These are phyloP conservation scores for Drosophila lutescens DNA, from an alignment of 2,888 invertebrate genomes.

Conservation along the genomic window DNA sequence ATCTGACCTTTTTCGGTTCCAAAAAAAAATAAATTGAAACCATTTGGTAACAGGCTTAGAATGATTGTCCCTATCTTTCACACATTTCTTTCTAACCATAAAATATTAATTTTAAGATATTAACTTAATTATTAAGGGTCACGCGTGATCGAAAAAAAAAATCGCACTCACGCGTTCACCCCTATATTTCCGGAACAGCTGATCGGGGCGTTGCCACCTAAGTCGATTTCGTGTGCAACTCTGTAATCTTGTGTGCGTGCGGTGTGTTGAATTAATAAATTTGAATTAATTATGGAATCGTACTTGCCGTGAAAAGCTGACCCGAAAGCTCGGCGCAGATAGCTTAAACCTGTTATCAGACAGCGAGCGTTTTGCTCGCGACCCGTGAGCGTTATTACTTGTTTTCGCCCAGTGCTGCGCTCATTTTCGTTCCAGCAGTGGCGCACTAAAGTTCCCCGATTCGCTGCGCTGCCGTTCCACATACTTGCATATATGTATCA, in stretches of 20 bases:
- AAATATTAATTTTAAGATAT: too few species aligned
- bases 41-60: too few species aligned
- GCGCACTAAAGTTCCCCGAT: slow-evolving; percentile 38
- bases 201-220: slow-evolving; percentile 15
- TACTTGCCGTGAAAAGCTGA: slow-evolving; percentile 22
- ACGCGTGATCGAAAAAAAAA: neutral
- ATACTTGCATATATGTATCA: slow-evolving; percentile 11
- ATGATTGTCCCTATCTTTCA: too few species aligned
- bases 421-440: slow-evolving; percentile 54
- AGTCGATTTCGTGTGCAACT: neutral
- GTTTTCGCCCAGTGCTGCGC: slow-evolving; percentile 25
- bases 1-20: neutral
- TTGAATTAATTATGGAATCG: slow-evolving; percentile 22
- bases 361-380: slow-evolving; percentile 11
- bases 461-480: neutral
- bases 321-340: slow-evolving; percentile 47
- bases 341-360: slow-evolving; percentile 73
- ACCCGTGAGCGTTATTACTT: slow-evolving; percentile 31
- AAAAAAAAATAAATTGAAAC: too few species aligned
- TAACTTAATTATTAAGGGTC: neutral
- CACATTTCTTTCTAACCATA: too few species aligned
- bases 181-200: slow-evolving; percentile 4
- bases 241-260: slow-evolving; percentile 2
- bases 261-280: slow-evolving; percentile 23
- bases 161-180: neutral